Percentiles rank a stretch among this genome's conserved stretches.
phyloP scores from a whole-genome alignment of 1,140 invertebrate species.

The Himalopsyche phryganea region DNA sequence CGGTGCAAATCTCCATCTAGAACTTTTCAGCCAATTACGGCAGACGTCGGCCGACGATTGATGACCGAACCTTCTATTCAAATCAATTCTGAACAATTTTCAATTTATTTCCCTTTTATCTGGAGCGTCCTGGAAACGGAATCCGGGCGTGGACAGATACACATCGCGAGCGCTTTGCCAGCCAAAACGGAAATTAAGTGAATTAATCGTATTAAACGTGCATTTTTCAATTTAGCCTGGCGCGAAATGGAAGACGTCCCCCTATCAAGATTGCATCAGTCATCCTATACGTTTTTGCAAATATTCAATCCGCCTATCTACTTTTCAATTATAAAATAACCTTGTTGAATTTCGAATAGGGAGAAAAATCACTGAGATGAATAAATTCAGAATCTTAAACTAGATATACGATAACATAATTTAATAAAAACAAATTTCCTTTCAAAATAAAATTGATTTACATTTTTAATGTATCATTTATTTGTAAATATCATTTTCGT shows the following conservation, averaged over 20 bases:
- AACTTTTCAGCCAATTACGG: constrained; percentile 27
- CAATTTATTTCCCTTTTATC: constrained; percentile 31
- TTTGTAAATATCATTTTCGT: too few relatives aligned
- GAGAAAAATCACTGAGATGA: too few relatives aligned
- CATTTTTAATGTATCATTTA: too few relatives aligned
- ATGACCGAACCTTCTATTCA: constrained; percentile 30
- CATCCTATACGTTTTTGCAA: not conserved
- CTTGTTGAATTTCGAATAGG: too few relatives aligned
- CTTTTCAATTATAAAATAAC: too few relatives aligned
- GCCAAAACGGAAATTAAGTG: constrained; percentile 27
- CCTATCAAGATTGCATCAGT: constrained; percentile 13
- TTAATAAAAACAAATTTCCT: too few relatives aligned
- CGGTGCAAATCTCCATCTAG: constrained; percentile 23
- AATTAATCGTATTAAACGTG: constrained; percentile 26
- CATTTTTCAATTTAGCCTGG: constrained; percentile 29
- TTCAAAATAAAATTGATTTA: too few relatives aligned
- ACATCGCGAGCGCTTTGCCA: constrained; percentile 10
- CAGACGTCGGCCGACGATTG: constrained; percentile 25
- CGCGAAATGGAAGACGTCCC: constrained; percentile 21
- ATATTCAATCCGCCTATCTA: too few relatives aligned
- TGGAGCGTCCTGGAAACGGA: not conserved
- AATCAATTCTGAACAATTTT: constrained; percentile 31
- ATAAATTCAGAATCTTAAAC: too few relatives aligned
- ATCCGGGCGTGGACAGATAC: constrained; percentile 11
- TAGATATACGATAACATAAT: too few relatives aligned